Conservation (phyloP, 2,888 invertebrate species). For the Drosophila pseudotalamancana region DNA sequence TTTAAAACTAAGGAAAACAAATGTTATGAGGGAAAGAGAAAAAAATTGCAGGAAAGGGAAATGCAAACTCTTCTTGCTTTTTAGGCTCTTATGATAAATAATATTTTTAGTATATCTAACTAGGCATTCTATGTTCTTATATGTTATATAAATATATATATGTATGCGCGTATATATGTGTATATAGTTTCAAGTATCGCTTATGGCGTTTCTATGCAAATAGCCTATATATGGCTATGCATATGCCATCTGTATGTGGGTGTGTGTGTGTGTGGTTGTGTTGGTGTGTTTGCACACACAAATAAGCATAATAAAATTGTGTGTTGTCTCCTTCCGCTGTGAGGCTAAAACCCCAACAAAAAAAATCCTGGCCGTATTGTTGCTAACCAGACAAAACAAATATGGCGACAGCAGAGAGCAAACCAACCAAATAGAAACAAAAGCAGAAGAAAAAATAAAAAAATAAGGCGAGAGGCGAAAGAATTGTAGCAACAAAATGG, state of each 20-base stretch:
- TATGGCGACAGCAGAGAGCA: constrained; percentile 67
- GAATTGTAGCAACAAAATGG: constrained; percentile 41
- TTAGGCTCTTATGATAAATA: constrained; percentile 42
- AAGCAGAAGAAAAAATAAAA: constrained; percentile 2
- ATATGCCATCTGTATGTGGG: background rate
- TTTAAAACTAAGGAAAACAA: constrained; percentile 5
- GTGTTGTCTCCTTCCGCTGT: constrained; percentile 63
- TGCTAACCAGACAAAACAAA: constrained; percentile 70
- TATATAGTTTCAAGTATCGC: constrained; percentile 58
- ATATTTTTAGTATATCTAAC: constrained; percentile 47
- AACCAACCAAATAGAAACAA: background rate
- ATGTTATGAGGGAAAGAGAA: background rate
- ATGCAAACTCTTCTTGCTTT: constrained; percentile 20
- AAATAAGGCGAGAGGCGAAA: background rate
- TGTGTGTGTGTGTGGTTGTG: constrained; percentile 2
- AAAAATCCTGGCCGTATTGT: constrained; percentile 52
- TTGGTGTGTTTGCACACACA: constrained; percentile 23
- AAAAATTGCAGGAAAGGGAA: background rate
- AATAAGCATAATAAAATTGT: constrained; percentile 76
- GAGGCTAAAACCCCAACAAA: constrained; percentile 38
- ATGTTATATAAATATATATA: constrained; percentile 1
- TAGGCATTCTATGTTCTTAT: constrained; percentile 44
- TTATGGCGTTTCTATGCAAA: constrained; percentile 75
- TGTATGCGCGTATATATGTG: background rate
- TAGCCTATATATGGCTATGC: constrained; percentile 19